A percentile compares a stretch with the other conserved stretches of the same genome.
These are phyloP conservation scores for Ormyrus pomaceus DNA, from an alignment of 2,888 invertebrate genomes.

Conservation along the genomic window DNA sequence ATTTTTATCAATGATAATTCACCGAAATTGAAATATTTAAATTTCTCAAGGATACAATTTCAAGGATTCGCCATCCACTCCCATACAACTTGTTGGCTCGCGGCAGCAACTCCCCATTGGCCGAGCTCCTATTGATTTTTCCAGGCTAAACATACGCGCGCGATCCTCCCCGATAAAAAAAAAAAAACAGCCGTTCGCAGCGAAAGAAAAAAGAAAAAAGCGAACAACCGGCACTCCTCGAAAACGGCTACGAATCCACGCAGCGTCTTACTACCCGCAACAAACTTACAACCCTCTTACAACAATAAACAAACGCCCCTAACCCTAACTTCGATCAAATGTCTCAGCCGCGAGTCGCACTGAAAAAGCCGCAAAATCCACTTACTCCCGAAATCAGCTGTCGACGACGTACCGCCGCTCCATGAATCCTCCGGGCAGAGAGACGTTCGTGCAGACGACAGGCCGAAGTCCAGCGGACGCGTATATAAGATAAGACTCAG, in stretches of 20 bases:
- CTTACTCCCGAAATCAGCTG: no score
- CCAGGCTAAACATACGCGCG: constrained; percentile 40
- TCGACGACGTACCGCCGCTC: no score
- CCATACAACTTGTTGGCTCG: constrained; percentile 69
- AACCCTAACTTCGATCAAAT: no score
- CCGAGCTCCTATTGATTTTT: constrained; percentile 67
- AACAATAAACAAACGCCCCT: no score
- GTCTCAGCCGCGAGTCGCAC: no score
- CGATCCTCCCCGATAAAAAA: background rate
- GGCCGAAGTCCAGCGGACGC: no score
- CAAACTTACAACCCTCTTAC: no score
- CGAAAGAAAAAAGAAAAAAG: background rate
- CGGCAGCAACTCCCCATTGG: constrained; percentile 43
- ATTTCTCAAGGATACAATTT: background rate
- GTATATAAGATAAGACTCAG: no score
- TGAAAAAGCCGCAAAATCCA: no score
- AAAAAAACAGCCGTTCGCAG: background rate
- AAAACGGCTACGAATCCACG: background rate
- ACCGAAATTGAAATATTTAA: background rate
- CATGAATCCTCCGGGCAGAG: no score
- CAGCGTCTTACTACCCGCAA: no score
- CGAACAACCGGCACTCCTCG: background rate
- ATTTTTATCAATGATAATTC: background rate
- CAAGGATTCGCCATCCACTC: background rate
- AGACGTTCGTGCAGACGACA: no score